Base-by-base conservation (phyloP, 2,113 vertebrate species). In the Passerina amoena region DNA sequence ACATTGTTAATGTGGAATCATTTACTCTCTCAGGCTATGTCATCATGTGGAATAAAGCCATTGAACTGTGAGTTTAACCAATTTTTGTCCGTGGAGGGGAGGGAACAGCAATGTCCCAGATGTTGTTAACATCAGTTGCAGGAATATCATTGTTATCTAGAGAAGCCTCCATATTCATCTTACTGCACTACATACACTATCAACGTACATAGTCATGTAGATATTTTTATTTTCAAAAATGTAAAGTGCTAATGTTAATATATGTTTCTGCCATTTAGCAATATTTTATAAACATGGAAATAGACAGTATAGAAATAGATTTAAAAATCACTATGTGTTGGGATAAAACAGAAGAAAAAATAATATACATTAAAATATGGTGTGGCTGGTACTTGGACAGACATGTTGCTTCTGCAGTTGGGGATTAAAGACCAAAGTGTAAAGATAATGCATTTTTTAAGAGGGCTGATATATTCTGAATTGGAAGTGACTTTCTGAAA, bases 21-120 rank as follows among this genome's bases (percentile, higher is more conserved):
- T 99, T 99, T 97, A 99, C 98, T 95, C 99, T 99, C 99, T 99
- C 99, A 98, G 99, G 99, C 98, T 99, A 99, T 82, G 99, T 99
- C 98, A 99, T 99, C 98, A 99, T 99, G 99, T 99, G 99, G 99
- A 99, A 99, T 98, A 99, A 99, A 99, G 99, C 99, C 99, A 99
- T 99, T 96, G 99, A 99, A 99, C 98, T 99, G 99, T 99, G 97
- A 99, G 99, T 99, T 69, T 72, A 54, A 86, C 79, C 80, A 77
- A 27, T 22, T 86, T 47, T 25, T 96, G 42, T 31, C 14, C 69
- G 3, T 47, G 76, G 35, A 69, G 22, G 35, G 31, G 27, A 23
- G 16, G 24, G 24, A 82, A 33, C 37, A 65, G 22, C 31, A 37
- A 4, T 42, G 38, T 71, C 35, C 35, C 9, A 77, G 24, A 16